Base-by-base conservation (phyloP, 2,888 invertebrate genomes). In the Monopis laevigella region DNA sequence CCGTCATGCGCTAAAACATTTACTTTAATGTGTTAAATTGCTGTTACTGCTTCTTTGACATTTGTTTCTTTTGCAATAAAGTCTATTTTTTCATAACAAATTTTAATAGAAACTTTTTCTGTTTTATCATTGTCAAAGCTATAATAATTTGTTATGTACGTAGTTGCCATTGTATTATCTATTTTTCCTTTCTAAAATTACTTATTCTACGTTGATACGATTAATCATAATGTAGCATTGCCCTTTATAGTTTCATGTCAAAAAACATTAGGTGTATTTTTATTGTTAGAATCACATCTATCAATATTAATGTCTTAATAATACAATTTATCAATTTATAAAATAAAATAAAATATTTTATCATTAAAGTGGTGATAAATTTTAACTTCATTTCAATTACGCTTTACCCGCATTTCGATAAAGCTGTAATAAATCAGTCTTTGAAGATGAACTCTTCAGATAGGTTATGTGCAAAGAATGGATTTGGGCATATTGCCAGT, bases 1-100 rank as follows among this genome's bases (percentile, higher is more conserved):
- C 16, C 7, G 47, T 46, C 49, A 48, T 48, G 47, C 43, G 44
- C 45, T 17, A 39, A 44, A 49, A 46, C 43, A 46, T 48, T 49
- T 42, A 38, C 45, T 29, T 29, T 46, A 49, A 49, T 44, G 48
- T 43, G 48, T 43, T 46, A 48, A 49, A 40, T 40, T 40, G 21
- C 19, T 19, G 24, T 24, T 21, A 17, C 13, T 36, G 19, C 11
- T 36, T 18, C 21, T 36, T 18, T 36, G 21, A 36, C 21, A n/a
- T 36, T 36, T 36, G 12, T 36, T 36, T 36, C 36, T 21, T 21
- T 21, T 12, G 14, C 2, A 36, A 16, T 36, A 36, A 36, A 36
- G 36, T 36, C 21, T 19, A 36, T 11, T 16, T 36, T 36, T 4
- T 32, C 7, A 13, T 32, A n/a, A 13, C 16, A 16, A 17, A 12